A percentile compares a stretch with the other conserved stretches of the same genome.
These are phyloP conservation scores for Eurytoma californica DNA, from an alignment of 2,888 invertebrate species.

Conservation along the genomic window DNA sequence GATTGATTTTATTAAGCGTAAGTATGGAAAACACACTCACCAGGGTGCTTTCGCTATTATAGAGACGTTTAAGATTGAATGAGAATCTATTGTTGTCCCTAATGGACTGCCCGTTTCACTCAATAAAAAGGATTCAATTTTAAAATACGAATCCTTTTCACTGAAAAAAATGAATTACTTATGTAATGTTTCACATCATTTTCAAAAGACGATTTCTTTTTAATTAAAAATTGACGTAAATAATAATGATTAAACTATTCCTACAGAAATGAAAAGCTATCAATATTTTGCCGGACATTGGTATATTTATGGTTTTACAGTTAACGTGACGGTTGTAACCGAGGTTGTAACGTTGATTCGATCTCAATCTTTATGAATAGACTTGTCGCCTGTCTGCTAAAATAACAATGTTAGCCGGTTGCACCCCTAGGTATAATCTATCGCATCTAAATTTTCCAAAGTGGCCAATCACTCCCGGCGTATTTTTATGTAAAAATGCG, in stretches of 20 bases:
- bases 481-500: conserved; percentile 73
- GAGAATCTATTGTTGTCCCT: neutral
- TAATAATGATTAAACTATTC: neutral
- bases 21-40: conserved; percentile 43
- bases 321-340: neutral
- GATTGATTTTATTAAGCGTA: conserved; percentile 46
- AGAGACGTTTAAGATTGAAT: conserved; percentile 25
- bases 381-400: conserved; percentile 24
- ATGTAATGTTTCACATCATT: too few species aligned
- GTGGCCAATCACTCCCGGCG: conserved; percentile 70
- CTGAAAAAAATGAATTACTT: neutral
- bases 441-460: conserved; percentile 73
- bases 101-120: too few species aligned
- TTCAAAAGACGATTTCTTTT: too few species aligned
- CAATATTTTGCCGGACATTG: conserved; percentile 15
- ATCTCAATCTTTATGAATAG: neutral
- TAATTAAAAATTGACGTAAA: neutral
- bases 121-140: too few species aligned
- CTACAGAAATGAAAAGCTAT: neutral
- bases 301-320: neutral
- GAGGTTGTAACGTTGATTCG: neutral
- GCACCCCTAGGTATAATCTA: conserved; percentile 65
- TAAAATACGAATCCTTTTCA: too few species aligned
- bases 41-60: conserved; percentile 18
- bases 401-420: conserved; percentile 66